A percentile compares a stretch with the other conserved stretches of the same genome.
phyloP scores from a whole-genome alignment of 2,888 invertebrate genomes.

The Scaptomyza polygonia region DNA sequence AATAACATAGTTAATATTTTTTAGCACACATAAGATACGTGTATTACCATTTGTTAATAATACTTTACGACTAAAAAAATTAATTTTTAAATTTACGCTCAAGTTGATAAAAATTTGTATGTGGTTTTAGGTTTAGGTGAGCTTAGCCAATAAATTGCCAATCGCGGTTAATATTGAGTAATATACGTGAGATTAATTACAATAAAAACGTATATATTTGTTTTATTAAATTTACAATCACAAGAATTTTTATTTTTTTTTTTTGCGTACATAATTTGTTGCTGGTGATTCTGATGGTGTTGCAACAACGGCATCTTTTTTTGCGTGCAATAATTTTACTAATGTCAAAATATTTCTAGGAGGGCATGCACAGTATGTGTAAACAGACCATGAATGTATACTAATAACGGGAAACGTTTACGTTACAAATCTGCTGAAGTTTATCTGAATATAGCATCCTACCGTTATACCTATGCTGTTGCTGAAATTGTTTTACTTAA shows the following conservation, averaged over 20 bases:
- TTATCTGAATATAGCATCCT: constrained; percentile 64
- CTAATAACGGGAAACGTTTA: constrained; percentile 44
- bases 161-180: constrained; percentile 38
- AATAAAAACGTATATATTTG: constrained; percentile 61
- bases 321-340: constrained; percentile 72
- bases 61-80: constrained; percentile 49
- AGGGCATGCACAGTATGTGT: constrained; percentile 54
- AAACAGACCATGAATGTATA: constrained; percentile 43
- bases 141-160: constrained; percentile 34
- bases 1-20: constrained; percentile 42
- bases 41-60: constrained; percentile 47
- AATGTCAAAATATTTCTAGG: constrained; percentile 69
- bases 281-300: constrained; percentile 48
- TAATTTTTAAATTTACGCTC: constrained; percentile 39
- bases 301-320: constrained; percentile 45
- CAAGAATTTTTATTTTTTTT: constrained; percentile 60
- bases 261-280: constrained; percentile 44
- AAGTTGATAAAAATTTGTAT: constrained; percentile 20
- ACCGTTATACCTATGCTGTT: constrained; percentile 63
- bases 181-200: constrained; percentile 59
- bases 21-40: constrained; percentile 18
- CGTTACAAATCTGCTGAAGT: constrained; percentile 48
- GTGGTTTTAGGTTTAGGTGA: constrained; percentile 18
- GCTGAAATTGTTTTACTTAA: constrained; percentile 74
- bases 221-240: constrained; percentile 78